Base-by-base conservation (phyloP, 1,140 invertebrate genomes). In the Notospermus geniculatus region DNA sequence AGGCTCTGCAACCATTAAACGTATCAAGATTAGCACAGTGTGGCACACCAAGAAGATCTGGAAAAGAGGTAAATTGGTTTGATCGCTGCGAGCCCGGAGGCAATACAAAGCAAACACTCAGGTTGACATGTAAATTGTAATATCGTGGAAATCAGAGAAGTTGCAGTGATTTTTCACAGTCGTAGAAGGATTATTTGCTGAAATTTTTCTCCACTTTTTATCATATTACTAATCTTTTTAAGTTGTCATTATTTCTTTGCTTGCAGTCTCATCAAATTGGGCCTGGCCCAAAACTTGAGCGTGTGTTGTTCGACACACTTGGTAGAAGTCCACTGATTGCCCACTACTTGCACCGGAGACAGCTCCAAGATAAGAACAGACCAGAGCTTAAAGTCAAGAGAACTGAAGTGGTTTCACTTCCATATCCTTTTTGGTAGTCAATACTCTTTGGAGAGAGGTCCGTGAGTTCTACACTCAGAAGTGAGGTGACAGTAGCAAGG, bases 241-340 rank as follows among this genome's bases (percentile, higher is more conserved):
- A n/a, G n/a, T n/a, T n/a, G n/a, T 36, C 32, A 50, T 57, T 46
- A 46, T 46, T 54, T 29, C 57, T 22, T 65, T 27, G 55, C 22
- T 64, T 68, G 25, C 65, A 78, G 76, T 78, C 76, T n/a, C 74
- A 76, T 56, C 73, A 74, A 41, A 71, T 76, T 41, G 76, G 76
- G 17, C 74, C 73, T 25, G 75, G 75, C 0, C 70, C 73, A 1
- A 70, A 74, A 2, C 72, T 74, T 62, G 73, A 76, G 60, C 54
- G 75, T 19, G 75, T 78, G 1, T 73, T 71, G 61, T 78, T 78
- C 60, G 76, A 78, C 65, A 71, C 68, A 13, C 63, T 68, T 9
- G 76, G 76, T 15, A 69, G 75, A 19, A 77, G 74, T 67, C 76
- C 76, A 2, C 66, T 78, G 25, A 73, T 78, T 22, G 64, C 74